Base-by-base conservation (phyloP, 64 coral and sea anemone genomes). In the Actinia equina region DNA sequence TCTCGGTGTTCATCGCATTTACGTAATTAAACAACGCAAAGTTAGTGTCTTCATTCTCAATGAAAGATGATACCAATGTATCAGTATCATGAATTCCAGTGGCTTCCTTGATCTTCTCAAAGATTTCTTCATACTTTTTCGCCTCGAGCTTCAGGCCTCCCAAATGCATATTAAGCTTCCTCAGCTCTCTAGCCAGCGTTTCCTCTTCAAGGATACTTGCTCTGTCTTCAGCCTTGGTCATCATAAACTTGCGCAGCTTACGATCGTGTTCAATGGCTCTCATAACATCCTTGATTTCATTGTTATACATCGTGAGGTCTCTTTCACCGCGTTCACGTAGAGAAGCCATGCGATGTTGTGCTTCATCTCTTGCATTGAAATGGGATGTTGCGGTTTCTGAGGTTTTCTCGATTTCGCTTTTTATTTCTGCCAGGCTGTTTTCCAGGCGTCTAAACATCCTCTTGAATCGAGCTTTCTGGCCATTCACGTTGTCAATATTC, bases 11-110 rank as follows among this genome's bases (percentile, higher is more conserved):
- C 86, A 92, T 86, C 27, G 92, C 84, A 52, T 99, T 99, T 16
- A 99, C 86, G 44, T 95, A 99, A 65, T 99, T 99, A 43, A 93
- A 99, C 82, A 95, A 85, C 4, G 97, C 97, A 42, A 99, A 99
- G 82, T 95, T 99, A 56, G 93, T 87, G 89, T 99, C 97, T 69
- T 99, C 97, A 23, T 91, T 95, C 59, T 92, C 91, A 74, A 99
- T 95, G 83, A 99, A 99, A 25, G 90, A 92, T 42, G 63, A 80
- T 2, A 99, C 97, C 64, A 99, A 83, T 15, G 85, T 87, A 63
- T 95, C 56, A 11, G 88, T 99, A 20, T 95, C 88, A 25, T 98
- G 49, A 52, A 98, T 95, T 30, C 91, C 88, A n/a, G 96, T 95
- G 10, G 90, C 96, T 71, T 94, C 87, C 80, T 94, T 98, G 17